These are phyloP conservation scores for Coilia nasus DNA, from an alignment of 2,797 vertebrate species.

Conservation along the genomic window DNA sequence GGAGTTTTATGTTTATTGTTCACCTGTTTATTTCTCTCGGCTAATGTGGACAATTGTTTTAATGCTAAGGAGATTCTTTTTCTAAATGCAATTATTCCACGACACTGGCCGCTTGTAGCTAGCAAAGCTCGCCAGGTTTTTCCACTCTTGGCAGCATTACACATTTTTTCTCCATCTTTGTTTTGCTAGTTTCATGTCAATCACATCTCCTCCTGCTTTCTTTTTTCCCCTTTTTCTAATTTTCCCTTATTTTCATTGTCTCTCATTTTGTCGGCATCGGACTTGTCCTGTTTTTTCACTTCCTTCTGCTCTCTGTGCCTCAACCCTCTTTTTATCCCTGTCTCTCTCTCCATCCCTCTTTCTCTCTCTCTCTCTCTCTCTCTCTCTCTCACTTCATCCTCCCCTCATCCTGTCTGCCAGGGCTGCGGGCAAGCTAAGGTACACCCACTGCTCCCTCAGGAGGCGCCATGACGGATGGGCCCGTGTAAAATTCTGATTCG, in stretches of 20 bases:
- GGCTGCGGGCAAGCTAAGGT: constrained; percentile 64
- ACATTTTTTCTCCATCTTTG: neutral
- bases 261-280: neutral
- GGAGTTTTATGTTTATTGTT: constrained; percentile 12
- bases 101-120: constrained; percentile 46
- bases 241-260: neutral
- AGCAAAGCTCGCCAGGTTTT: neutral
- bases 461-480: constrained; percentile 71
- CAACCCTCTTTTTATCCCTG: neutral
- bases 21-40: neutral
- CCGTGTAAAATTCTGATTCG: constrained; percentile 71
- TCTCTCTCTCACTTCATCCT: neutral
- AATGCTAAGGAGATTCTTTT: neutral
- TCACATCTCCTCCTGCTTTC: neutral
- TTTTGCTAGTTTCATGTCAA: neutral
- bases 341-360: neutral
- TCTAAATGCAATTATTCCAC: constrained; percentile 44
- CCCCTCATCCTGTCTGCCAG: constrained; percentile 23
- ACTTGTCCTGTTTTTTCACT: neutral
- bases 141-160: neutral
- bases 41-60: neutral
- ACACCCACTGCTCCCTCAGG: constrained; percentile 69
- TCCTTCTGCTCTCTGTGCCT: neutral
- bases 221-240: neutral
- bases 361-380: constrained; percentile 28